A percentile compares a stretch with the other conserved stretches of the same genome.
phyloP scores from a whole-genome alignment of 2,113 vertebrate genomes.

The Porphyrio hochstetteri region DNA sequence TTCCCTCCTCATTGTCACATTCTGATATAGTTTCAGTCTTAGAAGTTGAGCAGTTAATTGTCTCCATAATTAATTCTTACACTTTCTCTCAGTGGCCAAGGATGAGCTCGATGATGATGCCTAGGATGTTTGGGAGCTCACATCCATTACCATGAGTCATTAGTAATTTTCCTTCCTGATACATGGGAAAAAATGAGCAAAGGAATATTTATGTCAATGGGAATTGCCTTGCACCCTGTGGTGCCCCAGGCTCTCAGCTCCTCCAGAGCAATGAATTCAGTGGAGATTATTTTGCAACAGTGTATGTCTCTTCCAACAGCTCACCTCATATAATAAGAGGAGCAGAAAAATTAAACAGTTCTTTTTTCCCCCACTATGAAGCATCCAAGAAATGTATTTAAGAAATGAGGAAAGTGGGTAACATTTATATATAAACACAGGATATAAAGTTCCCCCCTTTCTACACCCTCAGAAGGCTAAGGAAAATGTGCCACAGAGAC shows the following conservation, averaged over 20 bases:
- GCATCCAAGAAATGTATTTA: conserved; percentile 25
- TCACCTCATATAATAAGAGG: neutral
- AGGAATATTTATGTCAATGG: neutral
- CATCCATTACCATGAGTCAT: neutral
- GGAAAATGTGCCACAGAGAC: neutral
- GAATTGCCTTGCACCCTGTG: rapidly evolving
- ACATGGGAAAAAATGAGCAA: neutral
- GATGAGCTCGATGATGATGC: neutral
- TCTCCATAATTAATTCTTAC: neutral
- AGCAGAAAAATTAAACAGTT: conserved; percentile 8
- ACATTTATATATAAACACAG: neutral
- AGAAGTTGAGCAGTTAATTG: neutral
- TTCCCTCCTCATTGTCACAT: neutral
- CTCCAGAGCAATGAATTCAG: neutral
- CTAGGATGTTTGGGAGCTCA: neutral
- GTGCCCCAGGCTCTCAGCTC: neutral
- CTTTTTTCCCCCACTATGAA: conserved; percentile 2
- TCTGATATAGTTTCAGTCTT: neutral
- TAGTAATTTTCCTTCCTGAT: neutral
- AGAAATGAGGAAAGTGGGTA: conserved; percentile 14
- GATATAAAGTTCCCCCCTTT: neutral
- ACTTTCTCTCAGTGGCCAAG: neutral
- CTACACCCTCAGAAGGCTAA: neutral
- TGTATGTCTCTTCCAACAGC: neutral
- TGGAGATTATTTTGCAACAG: neutral